phyloP scores from a whole-genome alignment of 2,888 invertebrate species.

The Chaitophorus viminalis region DNA sequence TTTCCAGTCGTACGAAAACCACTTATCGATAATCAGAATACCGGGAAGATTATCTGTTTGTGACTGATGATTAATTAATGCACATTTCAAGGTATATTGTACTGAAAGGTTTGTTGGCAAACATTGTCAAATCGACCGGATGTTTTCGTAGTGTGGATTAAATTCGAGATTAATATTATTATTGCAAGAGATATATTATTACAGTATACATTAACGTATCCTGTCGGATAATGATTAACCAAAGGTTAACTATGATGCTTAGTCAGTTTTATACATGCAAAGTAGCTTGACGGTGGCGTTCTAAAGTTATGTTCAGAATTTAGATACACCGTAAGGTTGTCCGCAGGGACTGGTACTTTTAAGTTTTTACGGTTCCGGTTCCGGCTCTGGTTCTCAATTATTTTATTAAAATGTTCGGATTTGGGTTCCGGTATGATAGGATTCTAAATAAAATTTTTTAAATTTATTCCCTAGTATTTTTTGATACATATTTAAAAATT shows the following conservation, averaged over 20 bases:
- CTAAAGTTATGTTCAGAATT: neutral
- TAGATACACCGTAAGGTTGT: neutral
- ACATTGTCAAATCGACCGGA: slow-evolving; percentile 18
- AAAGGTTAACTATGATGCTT: neutral
- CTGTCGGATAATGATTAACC: neutral
- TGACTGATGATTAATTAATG: slow-evolving; percentile 2
- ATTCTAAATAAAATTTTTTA: too few species aligned
- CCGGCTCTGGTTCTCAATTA: too few species aligned
- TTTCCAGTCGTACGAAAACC: neutral
- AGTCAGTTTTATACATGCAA: neutral
- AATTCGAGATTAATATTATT: slow-evolving; percentile 28
- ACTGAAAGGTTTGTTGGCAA: slow-evolving; percentile 40
- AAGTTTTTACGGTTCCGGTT: too few species aligned
- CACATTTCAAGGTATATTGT: slow-evolving; percentile 1
- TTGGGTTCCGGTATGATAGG: too few species aligned
- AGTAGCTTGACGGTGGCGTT: neutral
- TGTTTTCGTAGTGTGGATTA: neutral
- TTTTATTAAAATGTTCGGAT: too few species aligned
- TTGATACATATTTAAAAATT: too few species aligned
- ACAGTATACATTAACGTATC: neutral
- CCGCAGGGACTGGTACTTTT: too few species aligned
- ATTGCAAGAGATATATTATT: neutral
- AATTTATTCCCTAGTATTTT: too few species aligned
- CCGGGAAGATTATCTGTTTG: neutral
- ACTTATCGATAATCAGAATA: slow-evolving; percentile 11